Percentiles rank a stretch among this genome's conserved stretches.
phyloP scores from a whole-genome alignment of 2,888 invertebrate genomes.

The Polyommatus iphigenia region DNA sequence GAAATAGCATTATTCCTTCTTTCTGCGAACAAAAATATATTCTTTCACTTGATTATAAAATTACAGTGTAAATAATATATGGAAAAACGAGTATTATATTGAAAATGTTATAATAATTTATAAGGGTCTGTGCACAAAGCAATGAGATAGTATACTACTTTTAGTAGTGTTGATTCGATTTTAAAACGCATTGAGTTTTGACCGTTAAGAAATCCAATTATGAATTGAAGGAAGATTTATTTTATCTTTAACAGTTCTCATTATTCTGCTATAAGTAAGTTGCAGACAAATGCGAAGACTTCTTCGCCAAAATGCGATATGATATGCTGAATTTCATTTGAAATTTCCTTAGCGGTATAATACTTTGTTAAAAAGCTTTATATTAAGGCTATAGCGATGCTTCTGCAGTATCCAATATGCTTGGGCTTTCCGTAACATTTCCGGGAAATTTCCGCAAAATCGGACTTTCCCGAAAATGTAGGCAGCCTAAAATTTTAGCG shows the following conservation, averaged over 20 bases:
- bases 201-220: neutral
- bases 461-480: neutral
- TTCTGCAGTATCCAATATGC: neutral
- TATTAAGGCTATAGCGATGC: conserved; percentile 8
- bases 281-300: neutral
- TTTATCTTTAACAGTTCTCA: neutral
- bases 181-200: neutral
- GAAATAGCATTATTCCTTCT: neutral
- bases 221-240: neutral
- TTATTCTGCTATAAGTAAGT: neutral
- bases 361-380: conserved; percentile 26
- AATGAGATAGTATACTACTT: neutral
- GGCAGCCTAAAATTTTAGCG: neutral
- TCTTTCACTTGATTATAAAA: conserved; percentile 1
- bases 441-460: neutral
- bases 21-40: neutral
- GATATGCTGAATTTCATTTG: conserved; percentile 31
- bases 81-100: neutral
- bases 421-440: conserved; percentile 2
- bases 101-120: conserved; percentile 13
- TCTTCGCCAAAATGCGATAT: neutral
- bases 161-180: neutral
- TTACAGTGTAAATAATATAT: conserved; percentile 14
- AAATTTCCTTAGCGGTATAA: conserved; percentile 25
- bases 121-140: neutral